Conservation (phyloP, 1,140 invertebrate species). For the Chlorops oryzae region DNA sequence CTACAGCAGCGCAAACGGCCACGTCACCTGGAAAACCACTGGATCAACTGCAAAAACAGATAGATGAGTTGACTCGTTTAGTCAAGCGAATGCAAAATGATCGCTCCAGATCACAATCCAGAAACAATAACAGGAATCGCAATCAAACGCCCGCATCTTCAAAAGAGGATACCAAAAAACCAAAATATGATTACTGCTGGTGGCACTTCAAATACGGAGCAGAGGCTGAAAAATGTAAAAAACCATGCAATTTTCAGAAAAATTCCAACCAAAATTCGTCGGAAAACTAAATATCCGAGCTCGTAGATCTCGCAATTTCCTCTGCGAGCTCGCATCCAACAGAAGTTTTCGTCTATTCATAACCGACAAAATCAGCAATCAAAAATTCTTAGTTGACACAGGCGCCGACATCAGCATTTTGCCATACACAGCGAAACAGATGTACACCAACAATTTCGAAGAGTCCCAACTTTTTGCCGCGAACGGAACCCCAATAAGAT, state of each 20-base stretch:
- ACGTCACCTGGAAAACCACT: too few relatives aligned
- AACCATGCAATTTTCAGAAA: neutral
- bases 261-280: neutral
- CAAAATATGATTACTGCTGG: neutral
- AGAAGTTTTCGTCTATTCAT: neutral
- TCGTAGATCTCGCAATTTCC: neutral
- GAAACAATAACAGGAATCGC: neutral
- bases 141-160: too few relatives aligned
- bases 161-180: too few relatives aligned
- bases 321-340: neutral
- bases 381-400: slow-evolving; percentile 1
- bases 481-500: too few relatives aligned
- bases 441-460: neutral
- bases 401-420: neutral
- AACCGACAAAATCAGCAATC: neutral
- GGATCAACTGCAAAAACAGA: too few relatives aligned
- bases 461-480: too few relatives aligned
- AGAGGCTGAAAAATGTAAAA: neutral
- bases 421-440: neutral
- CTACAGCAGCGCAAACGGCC: too few relatives aligned
- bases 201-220: slow-evolving; percentile 3
- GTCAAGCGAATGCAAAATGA: neutral
- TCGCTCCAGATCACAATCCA: neutral
- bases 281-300: neutral
- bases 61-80: neutral